phyloP scores from a whole-genome alignment of 2,888 invertebrate species.

The Coelopa pilipes region DNA sequence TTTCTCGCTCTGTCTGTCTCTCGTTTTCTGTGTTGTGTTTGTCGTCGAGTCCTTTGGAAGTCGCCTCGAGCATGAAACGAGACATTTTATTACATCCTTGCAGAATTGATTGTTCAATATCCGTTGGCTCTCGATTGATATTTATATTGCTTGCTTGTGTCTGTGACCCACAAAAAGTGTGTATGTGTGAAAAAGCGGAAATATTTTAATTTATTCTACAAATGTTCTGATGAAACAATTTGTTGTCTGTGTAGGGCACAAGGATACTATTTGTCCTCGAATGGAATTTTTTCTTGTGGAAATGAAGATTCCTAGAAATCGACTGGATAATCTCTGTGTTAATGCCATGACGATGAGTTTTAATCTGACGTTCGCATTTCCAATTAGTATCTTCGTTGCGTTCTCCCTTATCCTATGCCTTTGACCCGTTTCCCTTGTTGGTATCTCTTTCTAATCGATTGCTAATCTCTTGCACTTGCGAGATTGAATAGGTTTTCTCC shows the following conservation, averaged over 20 bases:
- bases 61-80: constrained; percentile 1
- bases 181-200: not conserved
- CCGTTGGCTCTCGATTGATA: constrained; percentile 20
- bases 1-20: constrained; percentile 11
- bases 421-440: not conserved
- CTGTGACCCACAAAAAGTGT: not conserved
- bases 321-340: no score
- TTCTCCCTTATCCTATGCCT: not conserved
- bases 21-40: no score
- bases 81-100: constrained; percentile 34
- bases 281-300: no score
- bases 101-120: constrained; percentile 38
- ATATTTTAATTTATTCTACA: not conserved
- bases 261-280: no score
- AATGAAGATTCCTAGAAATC: no score
- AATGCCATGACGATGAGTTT: no score
- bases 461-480: no score
- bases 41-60: no score
- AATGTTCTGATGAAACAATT: not conserved
- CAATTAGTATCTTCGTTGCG: no score
- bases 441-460: not conserved
- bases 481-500: no score
- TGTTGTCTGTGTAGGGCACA: not conserved
- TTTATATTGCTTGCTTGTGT: constrained; percentile 9
- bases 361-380: no score